Evolutionary conservation across 2,113 vertebrate species (phyloP).

Genomic region (Reinhardtius hippoglossoides): DNA sequence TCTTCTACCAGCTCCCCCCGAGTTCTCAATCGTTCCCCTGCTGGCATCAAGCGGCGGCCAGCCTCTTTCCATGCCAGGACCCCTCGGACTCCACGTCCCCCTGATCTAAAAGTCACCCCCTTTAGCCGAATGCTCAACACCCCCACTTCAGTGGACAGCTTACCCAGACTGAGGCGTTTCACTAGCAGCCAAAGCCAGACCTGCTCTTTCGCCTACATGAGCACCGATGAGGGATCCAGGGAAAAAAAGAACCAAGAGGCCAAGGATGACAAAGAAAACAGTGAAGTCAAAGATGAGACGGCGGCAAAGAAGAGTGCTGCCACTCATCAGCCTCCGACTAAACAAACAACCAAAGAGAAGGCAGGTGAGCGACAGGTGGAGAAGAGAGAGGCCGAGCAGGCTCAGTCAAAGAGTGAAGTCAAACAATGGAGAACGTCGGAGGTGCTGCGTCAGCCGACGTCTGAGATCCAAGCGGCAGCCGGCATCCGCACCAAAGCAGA

Average conservation of each 20-base stretch:
- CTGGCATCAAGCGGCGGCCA: constrained; percentile 87
- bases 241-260: constrained; percentile 26
- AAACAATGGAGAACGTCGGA: constrained; percentile 82
- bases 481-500: constrained; percentile 59
- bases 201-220: constrained; percentile 91
- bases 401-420: constrained; percentile 42
- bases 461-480: constrained; percentile 80
- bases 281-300: constrained; percentile 49
- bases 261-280: constrained; percentile 52
- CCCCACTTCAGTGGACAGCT: constrained; percentile 94
- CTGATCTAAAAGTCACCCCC: constrained; percentile 91
- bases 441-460: constrained; percentile 84
- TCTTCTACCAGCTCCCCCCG: constrained; percentile 87
- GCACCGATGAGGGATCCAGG: constrained; percentile 81
- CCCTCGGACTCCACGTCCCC: constrained; percentile 92
- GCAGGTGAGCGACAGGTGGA: constrained; percentile 16
- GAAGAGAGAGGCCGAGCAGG: constrained; percentile 8
- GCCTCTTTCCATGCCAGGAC: constrained; percentile 89
- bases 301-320: constrained; percentile 33
- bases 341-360: constrained; percentile 51
- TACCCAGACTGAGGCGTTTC: constrained; percentile 92
- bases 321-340: constrained; percentile 1
- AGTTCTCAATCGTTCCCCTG: constrained; percentile 86
- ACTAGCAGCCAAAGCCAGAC: constrained; percentile 91
- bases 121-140: constrained; percentile 94